phyloP scores from a whole-genome alignment of 1,140 invertebrate genomes.

The Zaprionus kolodkinae region DNA sequence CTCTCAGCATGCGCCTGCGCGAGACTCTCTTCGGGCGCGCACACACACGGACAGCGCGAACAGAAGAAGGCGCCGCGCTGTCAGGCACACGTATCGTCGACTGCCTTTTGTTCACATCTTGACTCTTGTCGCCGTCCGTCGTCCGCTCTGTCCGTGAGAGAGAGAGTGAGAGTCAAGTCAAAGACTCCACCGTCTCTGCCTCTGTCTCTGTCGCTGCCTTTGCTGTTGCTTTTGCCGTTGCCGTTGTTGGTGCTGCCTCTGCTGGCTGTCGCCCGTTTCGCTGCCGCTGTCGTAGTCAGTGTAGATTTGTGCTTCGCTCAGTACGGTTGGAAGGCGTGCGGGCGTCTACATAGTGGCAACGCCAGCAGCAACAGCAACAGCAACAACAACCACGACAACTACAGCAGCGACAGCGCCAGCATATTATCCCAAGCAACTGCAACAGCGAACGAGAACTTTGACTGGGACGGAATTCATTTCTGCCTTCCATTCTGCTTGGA shows the following conservation, averaged over 20 bases:
- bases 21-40: constrained; percentile 41
- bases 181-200: constrained; percentile 63
- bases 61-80: constrained; percentile 40
- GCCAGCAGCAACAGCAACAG: constrained; percentile 26
- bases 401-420: background rate
- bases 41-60: constrained; percentile 20
- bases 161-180: constrained; percentile 61
- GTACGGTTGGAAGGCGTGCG: constrained; percentile 74
- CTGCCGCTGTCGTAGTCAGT: constrained; percentile 67
- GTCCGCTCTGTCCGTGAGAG: constrained; percentile 5
- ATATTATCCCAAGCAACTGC: constrained; percentile 30
- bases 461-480: constrained; percentile 30
- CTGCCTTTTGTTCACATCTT: constrained; percentile 69
- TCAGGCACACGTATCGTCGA: constrained; percentile 42
- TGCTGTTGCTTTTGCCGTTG: constrained; percentile 26
- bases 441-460: constrained; percentile 30
- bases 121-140: constrained; percentile 48
- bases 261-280: constrained; percentile 48
- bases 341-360: constrained; percentile 46
- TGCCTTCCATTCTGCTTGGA: constrained; percentile 41
- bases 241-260: constrained; percentile 21
- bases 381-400: constrained; percentile 26
- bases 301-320: constrained; percentile 82
- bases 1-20: constrained; percentile 37
- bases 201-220: constrained; percentile 39